Base-by-base conservation (phyloP, 2,113 vertebrate species). In the Cacatua alba region DNA sequence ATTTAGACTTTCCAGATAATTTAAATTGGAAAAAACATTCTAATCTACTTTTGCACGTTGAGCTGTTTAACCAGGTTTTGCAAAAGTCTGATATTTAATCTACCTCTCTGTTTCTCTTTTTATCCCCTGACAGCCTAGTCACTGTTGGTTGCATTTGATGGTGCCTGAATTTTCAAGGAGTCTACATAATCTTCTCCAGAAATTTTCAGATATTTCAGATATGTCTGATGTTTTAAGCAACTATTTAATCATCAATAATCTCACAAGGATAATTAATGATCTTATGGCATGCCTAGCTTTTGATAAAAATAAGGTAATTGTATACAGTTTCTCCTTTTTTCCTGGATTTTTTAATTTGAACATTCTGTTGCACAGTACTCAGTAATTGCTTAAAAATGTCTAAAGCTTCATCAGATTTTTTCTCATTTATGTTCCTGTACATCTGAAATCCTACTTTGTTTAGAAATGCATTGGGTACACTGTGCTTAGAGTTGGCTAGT, bases 121-220 rank as follows among this genome's bases (percentile, higher is more conserved):
- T 92, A 59, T 92, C 43, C 63, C 53, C 31, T 97, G 95, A 75
- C 94, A 98, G 98, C 98, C 98, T 93, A 97, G 97, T 94, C 98
- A 98, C 75, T 98, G 98, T 96, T 98, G 98, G 98, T 96, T 98
- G 90, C 97, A 95, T 72, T 92, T 98, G 92, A 98, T 98, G 98
- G 98, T 98, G 64, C 91, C 88, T 93, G 98, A 98, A 62, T 94
- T 98, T 96, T 97, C 98, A 92, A 93, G 20, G 51, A 98, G 98
- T 86, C 96, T 98, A 74, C 97, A 95, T 94, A 97, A 88, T 85
- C 98, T 98, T 88, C 97, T 98, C 88, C 94, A 98, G 68, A 98
- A 98, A 90, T 98, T 98, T 96, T 98, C 97, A 76, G 95, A 98
- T 90, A 97, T 98, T 96, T 97, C 97, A 87, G 95, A 97, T 92